Conservation (phyloP, 2,797 vertebrate genomes). For the Poeciliopsis turneri region DNA sequence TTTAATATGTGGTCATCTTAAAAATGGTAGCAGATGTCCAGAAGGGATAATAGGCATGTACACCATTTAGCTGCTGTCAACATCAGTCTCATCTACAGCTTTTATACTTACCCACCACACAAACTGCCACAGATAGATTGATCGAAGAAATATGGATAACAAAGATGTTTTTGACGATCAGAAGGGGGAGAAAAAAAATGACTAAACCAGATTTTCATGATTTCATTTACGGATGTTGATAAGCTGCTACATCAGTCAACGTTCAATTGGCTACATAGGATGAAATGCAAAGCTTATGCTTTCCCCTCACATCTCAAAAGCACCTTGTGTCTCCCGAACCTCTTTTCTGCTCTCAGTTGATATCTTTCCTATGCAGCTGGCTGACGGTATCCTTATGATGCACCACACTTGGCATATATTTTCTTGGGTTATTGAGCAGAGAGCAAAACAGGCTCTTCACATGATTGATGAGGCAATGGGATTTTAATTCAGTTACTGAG, state of each 20-base stretch:
- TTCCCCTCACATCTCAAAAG: slow-evolving; percentile 14
- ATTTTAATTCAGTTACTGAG: slow-evolving; percentile 80
- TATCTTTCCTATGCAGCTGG: slow-evolving; percentile 75
- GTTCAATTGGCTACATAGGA: slow-evolving; percentile 1
- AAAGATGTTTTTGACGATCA: slow-evolving; percentile 3
- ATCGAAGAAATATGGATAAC: neutral
- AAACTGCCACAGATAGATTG: slow-evolving; percentile 31
- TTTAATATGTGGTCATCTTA: slow-evolving; percentile 19
- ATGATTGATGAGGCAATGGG: slow-evolving; percentile 80
- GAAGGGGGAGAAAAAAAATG: slow-evolving; percentile 8
- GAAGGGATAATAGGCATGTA: slow-evolving; percentile 33
- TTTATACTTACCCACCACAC: slow-evolving; percentile 15
- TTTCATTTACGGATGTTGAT: slow-evolving; percentile 11
- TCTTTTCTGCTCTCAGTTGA: slow-evolving; percentile 54
- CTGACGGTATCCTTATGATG: slow-evolving; percentile 65
- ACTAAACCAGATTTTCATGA: neutral
- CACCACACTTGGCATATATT: slow-evolving; percentile 62
- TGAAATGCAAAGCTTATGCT: slow-evolving; percentile 9
- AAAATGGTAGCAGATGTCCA: slow-evolving; percentile 28
- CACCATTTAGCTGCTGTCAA: slow-evolving; percentile 25
- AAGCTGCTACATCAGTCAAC: neutral
- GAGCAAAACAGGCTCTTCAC: slow-evolving; percentile 66
- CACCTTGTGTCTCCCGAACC: slow-evolving; percentile 32
- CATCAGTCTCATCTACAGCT: slow-evolving; percentile 15
- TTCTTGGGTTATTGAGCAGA: slow-evolving; percentile 67